A percentile compares a stretch with the other conserved stretches of the same genome.
phyloP scores from a whole-genome alignment of 2,113 vertebrate species.

The Caranx melampygus region DNA sequence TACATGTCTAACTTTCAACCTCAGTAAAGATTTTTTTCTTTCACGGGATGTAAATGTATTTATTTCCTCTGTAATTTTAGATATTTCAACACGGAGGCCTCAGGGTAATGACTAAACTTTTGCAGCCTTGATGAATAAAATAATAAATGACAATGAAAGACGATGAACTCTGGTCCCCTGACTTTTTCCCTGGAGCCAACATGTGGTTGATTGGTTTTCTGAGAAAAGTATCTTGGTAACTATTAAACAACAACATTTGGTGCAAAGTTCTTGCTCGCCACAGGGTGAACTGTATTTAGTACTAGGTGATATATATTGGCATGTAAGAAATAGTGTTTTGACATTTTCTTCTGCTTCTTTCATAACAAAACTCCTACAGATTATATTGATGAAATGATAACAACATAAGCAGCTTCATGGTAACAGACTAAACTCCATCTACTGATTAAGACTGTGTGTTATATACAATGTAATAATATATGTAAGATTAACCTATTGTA shows the following conservation, averaged over 20 bases:
- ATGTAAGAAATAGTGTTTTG: neutral
- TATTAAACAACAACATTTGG: neutral
- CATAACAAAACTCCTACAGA: neutral
- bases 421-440: neutral
- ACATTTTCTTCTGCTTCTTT: neutral
- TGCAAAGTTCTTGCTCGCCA: neutral
- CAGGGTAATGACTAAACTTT: too few species aligned
- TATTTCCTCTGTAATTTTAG: too few species aligned
- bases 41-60: too few species aligned
- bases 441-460: neutral
- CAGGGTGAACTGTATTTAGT: neutral
- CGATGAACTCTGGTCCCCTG: too few species aligned
- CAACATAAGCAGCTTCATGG: neutral
- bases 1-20: too few species aligned
- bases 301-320: neutral
- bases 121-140: too few species aligned
- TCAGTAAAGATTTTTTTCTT: too few species aligned
- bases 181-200: neutral
- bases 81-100: too few species aligned
- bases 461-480: too few species aligned
- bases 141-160: too few species aligned
- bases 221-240: neutral
- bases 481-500: neutral
- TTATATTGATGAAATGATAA: constrained; percentile 7
- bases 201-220: neutral